Evolutionary conservation across 2,797 vertebrate genomes (phyloP), one percentile per base, ranked within the genome.

Genomic region (Tapirus indicus): DNA sequence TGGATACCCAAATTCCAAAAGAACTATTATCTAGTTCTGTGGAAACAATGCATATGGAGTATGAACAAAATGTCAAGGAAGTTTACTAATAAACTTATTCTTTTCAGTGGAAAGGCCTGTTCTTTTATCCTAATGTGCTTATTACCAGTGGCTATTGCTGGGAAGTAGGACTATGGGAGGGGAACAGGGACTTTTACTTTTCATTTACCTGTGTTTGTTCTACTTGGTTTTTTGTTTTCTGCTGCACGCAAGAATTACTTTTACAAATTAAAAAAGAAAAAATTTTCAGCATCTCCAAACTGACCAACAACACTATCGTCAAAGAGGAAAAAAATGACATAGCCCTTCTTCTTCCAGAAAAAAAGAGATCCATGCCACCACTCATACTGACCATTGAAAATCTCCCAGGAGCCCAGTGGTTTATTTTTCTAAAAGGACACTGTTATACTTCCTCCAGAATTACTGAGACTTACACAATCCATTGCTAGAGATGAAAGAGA

Each of bases 231-330:
- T 47, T 35, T 13, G 10, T 16, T 12, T 52, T 71, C 68, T 75
- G 25, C n/a, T 44, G 52, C 41, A 64, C 12, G 21, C 64, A 79
- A 84, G 38, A 89, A 66, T 62, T 47, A 47, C 35, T 69, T 91
- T n/a, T 68, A 84, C 52, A 85, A 29, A 86, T 75, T 38, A 23
- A 58, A 93, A 95, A 92, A 52, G 38, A 25, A 79, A 75, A 84
- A 54, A 20, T 77, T n/a, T 92, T 89, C 9, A 77, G 41, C 68
- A 54, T 91, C 60, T 87, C 60, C 35, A 74, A 74, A 87, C 9
- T 93, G 41, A 18, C 58, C 68, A 62, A 69, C 49, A 66, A 69
- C 49, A 66, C 25, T 56, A 44, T 9, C 56, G 29, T 69, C 23
- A 80, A 66, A 66, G 47, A 7, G 17, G 2, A 23, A 60, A 69